Conservation (phyloP, 37 sponge, comb jelly and placozoan species). For the Halisarca cf. caerulea region DNA sequence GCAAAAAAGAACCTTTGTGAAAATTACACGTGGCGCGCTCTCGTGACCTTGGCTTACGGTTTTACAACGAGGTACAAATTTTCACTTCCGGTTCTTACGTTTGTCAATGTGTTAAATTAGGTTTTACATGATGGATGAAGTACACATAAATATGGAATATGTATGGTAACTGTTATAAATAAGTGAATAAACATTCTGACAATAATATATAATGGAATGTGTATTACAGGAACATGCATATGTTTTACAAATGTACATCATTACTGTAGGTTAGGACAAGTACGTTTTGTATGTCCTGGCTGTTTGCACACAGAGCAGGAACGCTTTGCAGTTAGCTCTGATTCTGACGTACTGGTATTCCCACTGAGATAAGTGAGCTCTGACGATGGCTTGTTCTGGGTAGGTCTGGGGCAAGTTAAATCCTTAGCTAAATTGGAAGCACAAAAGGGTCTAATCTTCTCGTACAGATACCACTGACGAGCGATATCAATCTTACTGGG, state of each 20-base stretch:
- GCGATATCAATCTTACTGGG: not conserved
- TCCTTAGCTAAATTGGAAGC: not conserved
- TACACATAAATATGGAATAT: too few relatives aligned
- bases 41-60: too few relatives aligned
- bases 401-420: conserved; percentile 6
- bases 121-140: too few relatives aligned
- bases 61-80: too few relatives aligned
- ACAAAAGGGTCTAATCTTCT: conserved; percentile 22
- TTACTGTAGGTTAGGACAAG: conserved; percentile 43
- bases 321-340: not conserved
- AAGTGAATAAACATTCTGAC: too few relatives aligned
- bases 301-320: conserved; percentile 60
- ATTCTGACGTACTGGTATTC: not conserved
- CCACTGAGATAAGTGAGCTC: not conserved
- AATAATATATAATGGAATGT: not conserved
- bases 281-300: conserved; percentile 69
- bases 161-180: too few relatives aligned
- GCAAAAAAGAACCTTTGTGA: too few relatives aligned
- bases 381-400: not conserved
- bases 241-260: not conserved
- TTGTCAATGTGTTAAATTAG: too few relatives aligned
- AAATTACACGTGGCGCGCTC: too few relatives aligned
- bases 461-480: conserved; percentile 15
- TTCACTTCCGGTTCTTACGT: too few relatives aligned
- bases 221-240: not conserved